Evolutionary conservation across 2,888 invertebrate genomes (phyloP), one percentile per base, ranked within the genome.

Genomic region (Athalia cordata): DNA sequence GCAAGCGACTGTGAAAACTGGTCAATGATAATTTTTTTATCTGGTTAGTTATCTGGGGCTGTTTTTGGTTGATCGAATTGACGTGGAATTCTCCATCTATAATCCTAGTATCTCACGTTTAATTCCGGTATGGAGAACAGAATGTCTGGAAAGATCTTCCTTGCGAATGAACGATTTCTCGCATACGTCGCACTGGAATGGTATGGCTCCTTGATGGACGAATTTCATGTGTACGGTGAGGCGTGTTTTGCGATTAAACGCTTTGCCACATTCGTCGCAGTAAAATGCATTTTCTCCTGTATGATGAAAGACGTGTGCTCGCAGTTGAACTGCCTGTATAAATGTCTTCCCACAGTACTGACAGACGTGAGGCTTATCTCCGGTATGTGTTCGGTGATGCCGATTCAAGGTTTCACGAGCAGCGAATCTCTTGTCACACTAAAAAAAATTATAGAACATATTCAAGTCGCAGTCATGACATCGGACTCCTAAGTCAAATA

Each of bases 321-420:
- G 93, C 55, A 97, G 91, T 87, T 97, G 97, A 6, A 94, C 93
- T 8, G 95, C 94, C 90, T 96, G 97, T 79, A 97, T 97, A 89
- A 96, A 97, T n/a, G 95, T 93, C 87, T 94, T 94, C 8, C 93
- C 93, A 87, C 97, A 97, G 84, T 93, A 92, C 64, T 92, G 88
- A 87, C 96, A 96, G 45, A 88, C 87, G 80, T 92, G 92, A 3
- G 92, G 92, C 80, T 91, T 91, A 50, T 91, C 89, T 0, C 92
- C 92, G 5, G 92, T 92, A 86, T 95, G 95, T 0, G 94, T 95
- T 82, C 94, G 92, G 85, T 94, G 92, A 87, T 96, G 95, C 3
- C 96, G 93, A 83, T 95, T 95, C 83, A 96, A 91, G 78, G 97
- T 96, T 88, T 97, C 97, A 84, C 96, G 94, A 0, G 97, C 96